Conservation (phyloP, 2,797 vertebrate genomes). For the Scleropages formosus region DNA sequence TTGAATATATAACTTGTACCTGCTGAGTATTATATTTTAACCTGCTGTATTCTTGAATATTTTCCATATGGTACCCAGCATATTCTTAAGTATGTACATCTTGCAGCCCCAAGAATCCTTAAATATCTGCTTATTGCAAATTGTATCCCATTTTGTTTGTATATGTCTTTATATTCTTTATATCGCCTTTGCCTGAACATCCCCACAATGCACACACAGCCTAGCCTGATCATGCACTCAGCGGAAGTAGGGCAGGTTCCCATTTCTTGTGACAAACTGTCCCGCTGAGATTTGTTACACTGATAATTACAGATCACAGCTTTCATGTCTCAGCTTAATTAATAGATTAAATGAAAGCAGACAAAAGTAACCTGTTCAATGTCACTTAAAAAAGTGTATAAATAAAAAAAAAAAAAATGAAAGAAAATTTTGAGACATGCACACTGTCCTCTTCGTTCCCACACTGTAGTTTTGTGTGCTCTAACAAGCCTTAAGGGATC, state of each 20-base stretch:
- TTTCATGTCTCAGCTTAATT: conserved; percentile 14
- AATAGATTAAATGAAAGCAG: conserved; percentile 13
- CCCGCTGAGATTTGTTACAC: neutral
- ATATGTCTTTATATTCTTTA: too few species aligned
- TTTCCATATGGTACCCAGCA: too few species aligned
- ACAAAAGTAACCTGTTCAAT: neutral
- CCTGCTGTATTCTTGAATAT: too few species aligned
- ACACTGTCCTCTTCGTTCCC: neutral
- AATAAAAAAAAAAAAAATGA: neutral
- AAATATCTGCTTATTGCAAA: too few species aligned
- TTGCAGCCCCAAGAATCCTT: too few species aligned
- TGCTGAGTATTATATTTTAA: too few species aligned
- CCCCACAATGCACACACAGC: too few species aligned
- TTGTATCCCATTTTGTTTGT: too few species aligned
- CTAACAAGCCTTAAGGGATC: neutral
- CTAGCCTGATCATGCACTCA: too few species aligned
- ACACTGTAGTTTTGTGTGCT: neutral
- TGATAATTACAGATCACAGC: conserved; percentile 14
- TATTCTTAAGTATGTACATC: too few species aligned
- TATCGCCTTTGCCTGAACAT: too few species aligned
- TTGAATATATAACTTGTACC: too few species aligned
- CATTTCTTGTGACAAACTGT: neutral
- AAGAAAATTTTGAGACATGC: neutral
- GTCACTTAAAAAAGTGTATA: neutral
- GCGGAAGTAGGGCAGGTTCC: neutral